These are phyloP conservation scores for Danio choprae DNA, from an alignment of 2,797 vertebrate genomes.

Conservation along the genomic window DNA sequence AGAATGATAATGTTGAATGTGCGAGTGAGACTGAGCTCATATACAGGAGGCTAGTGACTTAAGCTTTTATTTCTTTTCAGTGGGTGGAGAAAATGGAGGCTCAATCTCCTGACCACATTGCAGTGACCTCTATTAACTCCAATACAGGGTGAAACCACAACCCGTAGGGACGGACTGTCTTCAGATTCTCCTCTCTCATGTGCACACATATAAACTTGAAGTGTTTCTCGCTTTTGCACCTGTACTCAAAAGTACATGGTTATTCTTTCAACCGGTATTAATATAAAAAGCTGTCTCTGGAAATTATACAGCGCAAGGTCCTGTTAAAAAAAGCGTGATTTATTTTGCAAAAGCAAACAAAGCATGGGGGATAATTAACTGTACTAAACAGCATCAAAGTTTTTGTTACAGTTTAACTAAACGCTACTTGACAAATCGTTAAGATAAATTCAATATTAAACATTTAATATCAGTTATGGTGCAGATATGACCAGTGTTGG, in stretches of 20 bases:
- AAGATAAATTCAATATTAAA: too few species aligned
- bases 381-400: too few species aligned
- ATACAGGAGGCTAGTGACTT: slow-evolving; percentile 18
- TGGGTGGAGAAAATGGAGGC: slow-evolving; percentile 55
- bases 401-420: neutral
- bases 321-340: too few species aligned
- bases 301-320: slow-evolving; percentile 19
- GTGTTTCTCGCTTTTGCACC: slow-evolving; percentile 34
- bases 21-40: slow-evolving; percentile 40
- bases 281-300: slow-evolving; percentile 22
- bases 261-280: slow-evolving; percentile 28
- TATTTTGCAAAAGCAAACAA: neutral
- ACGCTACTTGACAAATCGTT: neutral
- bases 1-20: slow-evolving; percentile 27
- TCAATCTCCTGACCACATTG: slow-evolving; percentile 58
- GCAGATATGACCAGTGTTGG: too few species aligned
- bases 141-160: slow-evolving; percentile 59
- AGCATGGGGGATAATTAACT: too few species aligned
- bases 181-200: slow-evolving; percentile 30
- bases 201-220: slow-evolving; percentile 2
- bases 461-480: too few species aligned
- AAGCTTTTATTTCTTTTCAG: slow-evolving; percentile 45
- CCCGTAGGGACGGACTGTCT: slow-evolving; percentile 45
- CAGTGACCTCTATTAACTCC: slow-evolving; percentile 65
- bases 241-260: slow-evolving; percentile 40